Evolutionary conservation across 92 coral and sea anemone species (phyloP), one percentile per base, ranked within the genome.

Genomic region (Palythoa caribaeorum): DNA sequence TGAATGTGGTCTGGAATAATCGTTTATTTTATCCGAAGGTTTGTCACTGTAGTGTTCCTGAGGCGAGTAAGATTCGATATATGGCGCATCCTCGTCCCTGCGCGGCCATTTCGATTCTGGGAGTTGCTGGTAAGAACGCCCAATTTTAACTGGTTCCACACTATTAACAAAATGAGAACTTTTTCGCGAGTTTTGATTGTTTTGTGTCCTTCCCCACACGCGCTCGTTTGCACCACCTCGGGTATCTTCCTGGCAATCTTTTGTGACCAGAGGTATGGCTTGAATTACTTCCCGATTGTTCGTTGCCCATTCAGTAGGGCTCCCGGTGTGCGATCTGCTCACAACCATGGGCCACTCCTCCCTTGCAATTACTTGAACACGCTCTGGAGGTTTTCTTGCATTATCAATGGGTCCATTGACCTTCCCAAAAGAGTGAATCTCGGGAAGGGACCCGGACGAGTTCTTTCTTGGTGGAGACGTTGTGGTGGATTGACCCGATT

Each of bases 361-460:
- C 28, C 66, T 53, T 7, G 62, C 81, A 28, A 77, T 53, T 12
- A 77, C 65, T 38, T 77, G 65, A 28, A 77, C 81, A 52, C 81
- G 81, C 8, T 28, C 81, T n/a, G 81, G 81, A 3, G 38, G 8
- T 7, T 51, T 38, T 53, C 47, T 28, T 20, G 16, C 21, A 11
- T 11, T 66, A 20, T 48, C 86, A 21, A 71, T 48, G 14, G 62
- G 75, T 11, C 63, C 84, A 57, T n/a, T 79, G 5, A 20, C 38
- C 14, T 59, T 48, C 38, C 60, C 19, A 3, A 39, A 0, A 69
- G 38, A 14, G 28, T 17, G 53, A 7, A 14, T 68, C 40, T 66
- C 63, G 60, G 73, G 76, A 66, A 63, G 76, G 20, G 86, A 81
- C 66, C 21, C 86, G 3, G 86, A 69, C 10, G 76, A 66, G 2